Evolutionary conservation across 2,888 invertebrate genomes (phyloP).

Genomic region (Cephus nigrinus): DNA sequence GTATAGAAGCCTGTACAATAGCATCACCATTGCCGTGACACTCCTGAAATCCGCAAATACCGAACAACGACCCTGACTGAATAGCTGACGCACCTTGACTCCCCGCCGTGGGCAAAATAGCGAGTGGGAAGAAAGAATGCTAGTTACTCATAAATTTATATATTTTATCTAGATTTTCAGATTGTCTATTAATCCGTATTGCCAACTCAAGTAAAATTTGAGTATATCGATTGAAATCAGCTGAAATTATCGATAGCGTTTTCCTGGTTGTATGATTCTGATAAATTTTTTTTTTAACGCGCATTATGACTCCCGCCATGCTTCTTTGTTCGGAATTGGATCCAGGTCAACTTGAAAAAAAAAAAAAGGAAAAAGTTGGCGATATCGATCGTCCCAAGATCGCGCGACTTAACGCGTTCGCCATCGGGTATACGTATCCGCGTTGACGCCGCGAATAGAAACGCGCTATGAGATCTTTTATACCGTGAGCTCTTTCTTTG

Average conservation of each 20-base stretch:
- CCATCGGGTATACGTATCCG: neutral
- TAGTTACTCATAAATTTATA: neutral
- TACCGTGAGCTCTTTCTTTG: neutral
- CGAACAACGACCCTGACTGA: neutral
- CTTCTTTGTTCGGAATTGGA: neutral
- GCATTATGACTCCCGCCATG: neutral
- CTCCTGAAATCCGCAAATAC: neutral
- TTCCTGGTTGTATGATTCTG: neutral
- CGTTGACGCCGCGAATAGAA: neutral
- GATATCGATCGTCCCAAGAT: neutral
- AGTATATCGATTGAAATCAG: neutral
- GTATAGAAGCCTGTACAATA: neutral
- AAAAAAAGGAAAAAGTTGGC: neutral
- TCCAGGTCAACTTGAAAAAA: neutral
- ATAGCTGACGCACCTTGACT: neutral
- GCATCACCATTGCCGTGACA: neutral
- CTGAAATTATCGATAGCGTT: too few species aligned
- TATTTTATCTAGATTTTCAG: neutral
- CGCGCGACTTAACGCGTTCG: neutral
- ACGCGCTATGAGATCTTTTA: neutral
- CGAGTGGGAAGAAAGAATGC: neutral
- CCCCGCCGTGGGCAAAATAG: neutral
- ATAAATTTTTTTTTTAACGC: neutral
- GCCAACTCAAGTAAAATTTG: neutral
- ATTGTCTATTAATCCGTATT: neutral